phyloP scores from a whole-genome alignment of 30 jellyfish, hydroid and myxozoan species.

The Turritopsis rubra region DNA sequence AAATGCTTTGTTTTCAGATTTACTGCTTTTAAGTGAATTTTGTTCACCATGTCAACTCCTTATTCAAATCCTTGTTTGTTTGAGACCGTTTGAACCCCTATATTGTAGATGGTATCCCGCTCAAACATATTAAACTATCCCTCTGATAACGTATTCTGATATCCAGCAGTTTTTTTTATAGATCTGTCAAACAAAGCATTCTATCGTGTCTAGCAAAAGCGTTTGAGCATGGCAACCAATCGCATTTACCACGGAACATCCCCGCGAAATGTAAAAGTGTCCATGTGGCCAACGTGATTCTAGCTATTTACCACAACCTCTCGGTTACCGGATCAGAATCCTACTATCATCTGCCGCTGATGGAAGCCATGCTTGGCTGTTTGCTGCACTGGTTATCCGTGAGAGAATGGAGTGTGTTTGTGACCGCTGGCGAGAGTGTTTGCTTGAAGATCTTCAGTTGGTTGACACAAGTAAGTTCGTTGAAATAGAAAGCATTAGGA shows the following conservation, averaged over 20 bases:
- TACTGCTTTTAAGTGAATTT: no score
- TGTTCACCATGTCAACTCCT: no score
- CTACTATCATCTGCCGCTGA: conserved; percentile 80
- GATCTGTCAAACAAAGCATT: background rate
- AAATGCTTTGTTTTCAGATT: no score
- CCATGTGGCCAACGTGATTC: conserved; percentile 8
- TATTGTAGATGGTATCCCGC: no score
- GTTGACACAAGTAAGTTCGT: conserved; percentile 13
- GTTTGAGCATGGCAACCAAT: background rate
- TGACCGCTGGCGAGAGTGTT: conserved; percentile 55
- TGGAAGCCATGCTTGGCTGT: conserved; percentile 71
- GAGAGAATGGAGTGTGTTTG: conserved; percentile 70
- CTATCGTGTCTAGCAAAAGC: background rate
- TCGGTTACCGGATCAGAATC: conserved; percentile 48
- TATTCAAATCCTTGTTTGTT: no score
- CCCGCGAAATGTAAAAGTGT: background rate
- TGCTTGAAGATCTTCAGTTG: conserved; percentile 40
- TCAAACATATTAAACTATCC: no score
- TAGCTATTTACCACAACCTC: conserved; percentile 26
- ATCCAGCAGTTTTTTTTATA: no score
- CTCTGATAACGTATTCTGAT: no score
- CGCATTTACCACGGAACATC: background rate
- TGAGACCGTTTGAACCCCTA: no score
- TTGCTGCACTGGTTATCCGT: conserved; percentile 45
- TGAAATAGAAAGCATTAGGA: no score